Conservation (phyloP, 2,888 invertebrate species). For the Drosophila niveifrons region DNA sequence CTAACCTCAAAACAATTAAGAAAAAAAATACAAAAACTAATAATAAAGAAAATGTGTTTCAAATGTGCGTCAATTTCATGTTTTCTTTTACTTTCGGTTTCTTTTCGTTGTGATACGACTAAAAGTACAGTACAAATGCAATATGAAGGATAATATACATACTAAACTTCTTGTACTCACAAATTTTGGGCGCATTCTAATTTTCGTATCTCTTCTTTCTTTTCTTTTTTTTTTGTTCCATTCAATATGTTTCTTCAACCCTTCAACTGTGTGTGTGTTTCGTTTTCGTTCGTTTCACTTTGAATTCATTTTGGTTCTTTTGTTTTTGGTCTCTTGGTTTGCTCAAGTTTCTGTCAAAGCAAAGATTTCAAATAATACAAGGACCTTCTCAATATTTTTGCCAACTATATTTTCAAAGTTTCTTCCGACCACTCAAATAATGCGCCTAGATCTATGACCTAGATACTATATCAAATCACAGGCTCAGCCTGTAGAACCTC, state of each 20-base stretch:
- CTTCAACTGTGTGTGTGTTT: constrained; percentile 38
- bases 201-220: constrained; percentile 11
- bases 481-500: background rate
- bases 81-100: background rate
- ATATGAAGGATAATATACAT: constrained; percentile 40
- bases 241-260: constrained; percentile 2
- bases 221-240: background rate
- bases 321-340: constrained; percentile 34
- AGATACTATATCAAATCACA: background rate
- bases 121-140: constrained; percentile 50
- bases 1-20: background rate
- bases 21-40: constrained; percentile 12
- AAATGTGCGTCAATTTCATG: constrained; percentile 36
- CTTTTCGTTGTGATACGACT: constrained; percentile 25
- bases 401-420: constrained; percentile 46
- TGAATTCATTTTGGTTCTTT: constrained; percentile 27
- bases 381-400: constrained; percentile 85
- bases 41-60: constrained; percentile 22
- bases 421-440: constrained; percentile 13
- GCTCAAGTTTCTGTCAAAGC: constrained; percentile 35
- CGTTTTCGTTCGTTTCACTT: constrained; percentile 21
- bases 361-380: constrained; percentile 75
- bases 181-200: constrained; percentile 47
- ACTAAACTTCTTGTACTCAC: constrained; percentile 54
- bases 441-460: background rate